Percentiles rank a stretch among this genome's conserved stretches.
Conservation (phyloP, 2,888 invertebrate genomes). For the Trilocha varians region DNA sequence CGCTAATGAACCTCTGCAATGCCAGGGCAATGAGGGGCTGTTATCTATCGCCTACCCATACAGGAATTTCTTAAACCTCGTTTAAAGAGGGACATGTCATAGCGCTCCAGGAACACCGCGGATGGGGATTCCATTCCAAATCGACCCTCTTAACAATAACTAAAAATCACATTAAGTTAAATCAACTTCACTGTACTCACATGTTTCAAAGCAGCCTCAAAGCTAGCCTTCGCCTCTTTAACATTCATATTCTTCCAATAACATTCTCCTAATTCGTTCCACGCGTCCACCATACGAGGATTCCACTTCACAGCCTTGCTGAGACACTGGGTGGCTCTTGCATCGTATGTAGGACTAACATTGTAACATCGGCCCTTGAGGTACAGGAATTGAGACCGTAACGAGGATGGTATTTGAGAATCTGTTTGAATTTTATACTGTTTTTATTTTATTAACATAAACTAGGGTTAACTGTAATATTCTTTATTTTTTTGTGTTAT, state of each 20-base stretch:
- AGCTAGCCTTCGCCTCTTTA: slow-evolving; percentile 86
- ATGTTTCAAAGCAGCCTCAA: slow-evolving; percentile 82
- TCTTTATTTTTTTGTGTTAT: too few relatives aligned
- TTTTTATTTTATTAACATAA: too few relatives aligned
- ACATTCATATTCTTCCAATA: slow-evolving; percentile 91
- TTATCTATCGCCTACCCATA: too few relatives aligned
- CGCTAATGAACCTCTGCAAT: too few relatives aligned
- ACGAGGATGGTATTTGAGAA: slow-evolving; percentile 38
- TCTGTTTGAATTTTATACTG: slow-evolving; percentile 21
- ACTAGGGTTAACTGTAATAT: too few relatives aligned
- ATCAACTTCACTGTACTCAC: slow-evolving; percentile 49
- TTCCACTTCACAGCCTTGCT: slow-evolving; percentile 90
- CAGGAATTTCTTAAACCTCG: too few relatives aligned
- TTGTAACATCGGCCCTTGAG: slow-evolving; percentile 84
- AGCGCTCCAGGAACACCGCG: too few relatives aligned
- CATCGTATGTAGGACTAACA: slow-evolving; percentile 77
- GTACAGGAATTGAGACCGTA: slow-evolving; percentile 76
- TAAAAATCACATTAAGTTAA: not conserved
- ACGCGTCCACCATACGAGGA: slow-evolving; percentile 84
- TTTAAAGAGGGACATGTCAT: too few relatives aligned
- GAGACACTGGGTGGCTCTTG: slow-evolving; percentile 80
- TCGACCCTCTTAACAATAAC: too few relatives aligned
- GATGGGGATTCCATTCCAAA: too few relatives aligned
- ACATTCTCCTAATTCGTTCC: slow-evolving; percentile 92
- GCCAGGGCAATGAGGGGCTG: too few relatives aligned